Evolutionary conservation across 2,113 vertebrate genomes (phyloP).

Genomic region (Pachycephala philippinensis): DNA sequence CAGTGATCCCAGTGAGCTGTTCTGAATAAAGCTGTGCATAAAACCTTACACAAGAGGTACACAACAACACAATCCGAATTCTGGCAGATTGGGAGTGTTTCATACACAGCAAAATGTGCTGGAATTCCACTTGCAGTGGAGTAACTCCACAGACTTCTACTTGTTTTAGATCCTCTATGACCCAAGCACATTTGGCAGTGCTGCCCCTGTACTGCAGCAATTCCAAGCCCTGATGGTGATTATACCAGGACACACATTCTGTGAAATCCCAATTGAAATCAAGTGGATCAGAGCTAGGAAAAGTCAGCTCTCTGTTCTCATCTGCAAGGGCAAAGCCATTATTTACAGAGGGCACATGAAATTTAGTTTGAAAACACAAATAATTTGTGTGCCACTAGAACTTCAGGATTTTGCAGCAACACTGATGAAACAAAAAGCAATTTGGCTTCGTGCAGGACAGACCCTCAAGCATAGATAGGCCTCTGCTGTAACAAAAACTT

Average conservation of each 20-base stretch:
- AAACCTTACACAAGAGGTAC: not conserved
- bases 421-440: not conserved
- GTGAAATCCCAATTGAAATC: not conserved
- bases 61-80: not conserved
- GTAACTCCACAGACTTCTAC: not conserved
- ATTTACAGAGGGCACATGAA: not conserved
- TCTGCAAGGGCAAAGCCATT: not conserved
- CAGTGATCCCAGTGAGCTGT: not conserved
- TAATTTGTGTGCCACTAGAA: not conserved
- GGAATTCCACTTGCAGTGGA: not conserved
- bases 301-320: not conserved
- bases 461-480: not conserved
- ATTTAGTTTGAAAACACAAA: not conserved
- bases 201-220: not conserved
- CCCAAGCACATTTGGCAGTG: not conserved
- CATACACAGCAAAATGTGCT: not conserved
- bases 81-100: not conserved
- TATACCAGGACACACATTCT: not conserved
- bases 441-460: not conserved
- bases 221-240: not conserved
- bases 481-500: not conserved
- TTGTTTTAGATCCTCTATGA: not conserved
- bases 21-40: not conserved
- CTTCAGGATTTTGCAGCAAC: not conserved
- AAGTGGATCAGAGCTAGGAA: not conserved